Conservation (phyloP, 2,113 vertebrate genomes). For the Calonectris borealis region DNA sequence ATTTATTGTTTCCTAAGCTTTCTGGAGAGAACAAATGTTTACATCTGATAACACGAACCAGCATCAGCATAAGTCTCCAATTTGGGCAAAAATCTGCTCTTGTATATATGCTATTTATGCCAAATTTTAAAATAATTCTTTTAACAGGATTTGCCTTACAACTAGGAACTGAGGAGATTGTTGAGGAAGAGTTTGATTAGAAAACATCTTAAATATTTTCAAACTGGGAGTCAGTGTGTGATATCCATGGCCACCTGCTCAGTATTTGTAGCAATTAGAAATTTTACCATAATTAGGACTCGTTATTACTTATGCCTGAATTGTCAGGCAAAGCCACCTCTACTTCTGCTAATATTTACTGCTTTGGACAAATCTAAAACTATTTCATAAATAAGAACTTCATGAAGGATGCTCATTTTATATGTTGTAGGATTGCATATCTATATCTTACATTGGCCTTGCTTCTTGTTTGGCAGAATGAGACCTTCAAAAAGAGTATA, state of each 20-base stretch:
- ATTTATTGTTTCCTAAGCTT: neutral
- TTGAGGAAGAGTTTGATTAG: neutral
- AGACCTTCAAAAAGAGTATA: neutral
- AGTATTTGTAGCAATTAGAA: neutral
- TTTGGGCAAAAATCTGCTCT: neutral
- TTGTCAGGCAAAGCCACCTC: neutral
- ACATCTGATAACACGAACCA: neutral
- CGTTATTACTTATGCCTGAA: neutral
- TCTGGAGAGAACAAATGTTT: neutral
- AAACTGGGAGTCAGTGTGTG: neutral
- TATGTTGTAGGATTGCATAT: neutral
- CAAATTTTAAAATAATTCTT: neutral
- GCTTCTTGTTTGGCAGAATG: neutral
- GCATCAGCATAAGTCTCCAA: neutral
- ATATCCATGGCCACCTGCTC: neutral
- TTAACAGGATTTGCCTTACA: neutral
- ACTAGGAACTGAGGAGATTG: neutral
- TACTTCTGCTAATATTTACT: neutral
- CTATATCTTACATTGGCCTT: neutral
- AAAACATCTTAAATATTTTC: slow-evolving; percentile 23
- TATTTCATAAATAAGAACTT: neutral
- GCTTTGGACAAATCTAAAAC: neutral
- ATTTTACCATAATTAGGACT: neutral
- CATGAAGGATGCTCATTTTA: neutral
- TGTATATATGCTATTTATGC: neutral